These are phyloP conservation scores for Lissocephala sabroskyi DNA, from an alignment of 2,888 invertebrate species.

Conservation along the genomic window DNA sequence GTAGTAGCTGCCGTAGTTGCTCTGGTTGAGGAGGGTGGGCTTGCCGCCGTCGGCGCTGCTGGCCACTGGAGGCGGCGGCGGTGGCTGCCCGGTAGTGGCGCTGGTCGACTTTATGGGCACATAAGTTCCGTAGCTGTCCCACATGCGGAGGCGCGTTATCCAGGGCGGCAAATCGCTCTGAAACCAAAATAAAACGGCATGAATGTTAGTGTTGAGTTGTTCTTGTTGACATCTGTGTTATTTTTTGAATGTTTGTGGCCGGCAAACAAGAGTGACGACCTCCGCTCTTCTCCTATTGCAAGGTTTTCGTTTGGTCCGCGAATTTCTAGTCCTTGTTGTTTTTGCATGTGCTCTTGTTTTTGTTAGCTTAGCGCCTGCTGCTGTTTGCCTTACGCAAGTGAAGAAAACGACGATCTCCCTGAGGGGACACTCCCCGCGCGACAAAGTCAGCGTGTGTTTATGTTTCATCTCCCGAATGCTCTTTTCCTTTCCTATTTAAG, in stretches of 20 bases:
- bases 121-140: constrained; percentile 79
- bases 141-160: constrained; percentile 81
- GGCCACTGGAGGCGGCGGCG: constrained; percentile 66
- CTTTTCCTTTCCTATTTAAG: too few relatives aligned
- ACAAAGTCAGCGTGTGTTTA: too few relatives aligned
- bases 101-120: constrained; percentile 71
- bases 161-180: constrained; percentile 75
- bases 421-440: too few relatives aligned
- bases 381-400: constrained; percentile 13
- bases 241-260: background rate
- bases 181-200: constrained; percentile 3
- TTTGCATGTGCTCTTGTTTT: constrained; percentile 9
- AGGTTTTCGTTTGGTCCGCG: too few relatives aligned
- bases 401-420: too few relatives aligned
- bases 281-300: too few relatives aligned
- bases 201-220: too few relatives aligned
- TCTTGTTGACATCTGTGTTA: constrained; percentile 42
- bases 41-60: constrained; percentile 64
- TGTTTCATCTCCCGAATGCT: too few relatives aligned
- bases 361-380: constrained; percentile 14
- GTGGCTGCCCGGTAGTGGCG: constrained; percentile 68
- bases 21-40: constrained; percentile 64
- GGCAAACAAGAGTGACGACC: background rate
- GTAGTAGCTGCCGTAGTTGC: constrained; percentile 69
- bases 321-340: background rate